Evolutionary conservation across 2,888 invertebrate genomes (phyloP).

Genomic region (Petrophora chlorosata): DNA sequence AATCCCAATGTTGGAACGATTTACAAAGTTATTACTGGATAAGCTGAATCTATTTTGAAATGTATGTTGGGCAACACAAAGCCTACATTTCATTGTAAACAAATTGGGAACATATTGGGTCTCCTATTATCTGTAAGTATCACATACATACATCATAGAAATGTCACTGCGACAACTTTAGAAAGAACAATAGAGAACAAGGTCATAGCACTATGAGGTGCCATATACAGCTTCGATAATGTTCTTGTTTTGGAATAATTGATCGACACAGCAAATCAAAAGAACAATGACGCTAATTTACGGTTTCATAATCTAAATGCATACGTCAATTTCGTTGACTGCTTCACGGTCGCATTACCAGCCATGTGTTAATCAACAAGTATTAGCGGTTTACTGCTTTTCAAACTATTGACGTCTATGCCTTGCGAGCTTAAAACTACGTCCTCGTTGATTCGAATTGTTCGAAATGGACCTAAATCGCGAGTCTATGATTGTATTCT

Average conservation of each 20-base stretch:
- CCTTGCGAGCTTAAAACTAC: no score
- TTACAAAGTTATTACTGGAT: constrained; percentile 4
- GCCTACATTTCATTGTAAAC: constrained; percentile 72
- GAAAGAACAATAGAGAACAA: constrained; percentile 32
- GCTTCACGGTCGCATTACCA: constrained; percentile 10
- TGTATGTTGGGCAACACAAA: constrained; percentile 62
- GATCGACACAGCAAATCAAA: constrained; percentile 18
- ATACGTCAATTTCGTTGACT: constrained; percentile 15
- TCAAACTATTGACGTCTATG: background rate
- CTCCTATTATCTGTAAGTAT: constrained; percentile 58
- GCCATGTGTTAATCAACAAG: background rate
- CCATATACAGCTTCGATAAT: constrained; percentile 16
- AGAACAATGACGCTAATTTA: constrained; percentile 13
- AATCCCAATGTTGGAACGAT: background rate
- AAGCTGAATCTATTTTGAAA: constrained; percentile 53
- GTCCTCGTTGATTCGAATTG: no score
- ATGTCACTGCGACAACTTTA: constrained; percentile 41
- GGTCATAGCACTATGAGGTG: constrained; percentile 20
- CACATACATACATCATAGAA: constrained; percentile 54
- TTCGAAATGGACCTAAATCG: no score
- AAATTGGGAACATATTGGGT: constrained; percentile 54
- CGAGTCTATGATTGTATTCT: no score
- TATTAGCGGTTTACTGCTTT: background rate
- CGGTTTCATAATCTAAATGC: constrained; percentile 18
- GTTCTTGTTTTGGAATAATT: constrained; percentile 19